Percentiles rank a stretch among this genome's conserved stretches.
Evolutionary conservation across 1,140 invertebrate genomes (phyloP).

Genomic region (Tetramorium simillimum): DNA sequence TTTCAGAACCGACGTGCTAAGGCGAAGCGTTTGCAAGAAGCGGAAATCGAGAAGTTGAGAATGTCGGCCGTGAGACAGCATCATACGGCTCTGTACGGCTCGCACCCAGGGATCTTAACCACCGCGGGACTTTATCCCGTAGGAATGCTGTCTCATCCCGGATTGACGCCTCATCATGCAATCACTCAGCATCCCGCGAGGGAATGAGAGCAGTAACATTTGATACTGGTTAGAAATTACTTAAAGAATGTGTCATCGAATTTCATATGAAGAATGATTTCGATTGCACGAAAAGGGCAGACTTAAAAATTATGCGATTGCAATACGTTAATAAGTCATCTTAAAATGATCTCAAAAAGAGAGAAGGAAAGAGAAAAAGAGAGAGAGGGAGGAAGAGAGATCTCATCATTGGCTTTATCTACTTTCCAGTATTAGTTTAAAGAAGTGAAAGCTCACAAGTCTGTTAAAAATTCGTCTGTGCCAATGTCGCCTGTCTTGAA

Average conservation of each 20-base stretch:
- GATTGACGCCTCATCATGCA: constrained; percentile 75
- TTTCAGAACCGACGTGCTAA: constrained; percentile 98
- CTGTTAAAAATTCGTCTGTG: constrained; percentile 37
- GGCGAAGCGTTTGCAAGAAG: constrained; percentile 97
- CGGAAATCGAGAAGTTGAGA: constrained; percentile 95
- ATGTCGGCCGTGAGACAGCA: constrained; percentile 89
- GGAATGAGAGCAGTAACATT: constrained; percentile 73
- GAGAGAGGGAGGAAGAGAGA: neutral
- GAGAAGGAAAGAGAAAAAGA: neutral
- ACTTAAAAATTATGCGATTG: neutral
- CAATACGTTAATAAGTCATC: neutral
- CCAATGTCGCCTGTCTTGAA: constrained; percentile 42
- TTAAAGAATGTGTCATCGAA: neutral
- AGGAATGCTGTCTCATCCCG: constrained; percentile 79
- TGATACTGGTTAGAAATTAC: neutral
- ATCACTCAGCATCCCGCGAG: constrained; percentile 78
- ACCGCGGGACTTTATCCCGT: constrained; percentile 79
- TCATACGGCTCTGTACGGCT: constrained; percentile 84
- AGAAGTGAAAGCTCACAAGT: neutral
- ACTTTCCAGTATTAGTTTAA: constrained; percentile 31
- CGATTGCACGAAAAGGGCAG: neutral
- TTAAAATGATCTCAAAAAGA: neutral
- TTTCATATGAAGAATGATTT: constrained; percentile 11
- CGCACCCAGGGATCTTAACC: constrained; percentile 80
- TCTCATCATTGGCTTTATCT: neutral